These are phyloP conservation scores for Papilio dardanus DNA, from an alignment of 1,140 invertebrate species.

Conservation along the genomic window DNA sequence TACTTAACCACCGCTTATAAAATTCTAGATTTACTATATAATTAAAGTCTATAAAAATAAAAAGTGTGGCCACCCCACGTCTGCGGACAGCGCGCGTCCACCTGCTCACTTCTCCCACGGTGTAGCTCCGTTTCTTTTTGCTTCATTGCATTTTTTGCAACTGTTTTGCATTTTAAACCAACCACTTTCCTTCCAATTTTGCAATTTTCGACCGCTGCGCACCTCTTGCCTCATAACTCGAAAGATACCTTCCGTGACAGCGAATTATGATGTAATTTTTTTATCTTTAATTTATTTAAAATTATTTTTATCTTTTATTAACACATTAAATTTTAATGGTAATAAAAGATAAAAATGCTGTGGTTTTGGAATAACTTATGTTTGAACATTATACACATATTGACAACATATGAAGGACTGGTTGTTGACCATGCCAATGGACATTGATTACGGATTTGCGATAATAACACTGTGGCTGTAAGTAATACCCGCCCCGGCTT, in stretches of 20 bases:
- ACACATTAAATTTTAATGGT: no score
- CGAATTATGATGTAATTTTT: slow-evolving; percentile 40
- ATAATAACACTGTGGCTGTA: no score
- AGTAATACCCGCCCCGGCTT: no score
- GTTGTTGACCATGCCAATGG: no score
- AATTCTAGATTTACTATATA: slow-evolving; percentile 24
- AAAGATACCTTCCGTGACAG: slow-evolving; percentile 44
- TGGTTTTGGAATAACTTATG: neutral
- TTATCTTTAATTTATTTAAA: neutral
- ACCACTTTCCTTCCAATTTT: slow-evolving; percentile 76
- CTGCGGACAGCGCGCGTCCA: slow-evolving; percentile 47
- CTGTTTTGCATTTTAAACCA: slow-evolving; percentile 63
- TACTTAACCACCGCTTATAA: slow-evolving; percentile 17
- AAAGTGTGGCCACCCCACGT: slow-evolving; percentile 19
- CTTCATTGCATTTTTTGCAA: slow-evolving; percentile 48
- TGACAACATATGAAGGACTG: no score
- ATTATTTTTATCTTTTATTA: no score
- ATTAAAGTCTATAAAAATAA: slow-evolving; percentile 10
- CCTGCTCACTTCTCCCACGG: slow-evolving; percentile 77
- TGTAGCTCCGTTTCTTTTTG: slow-evolving; percentile 48
- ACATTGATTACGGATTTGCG: no score
- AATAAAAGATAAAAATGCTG: neutral
- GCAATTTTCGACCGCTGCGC: slow-evolving; percentile 61
- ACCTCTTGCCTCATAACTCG: slow-evolving; percentile 58
- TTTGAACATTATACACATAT: no score